Percentiles rank a stretch among this genome's conserved stretches.
Evolutionary conservation across 2,888 invertebrate genomes (phyloP).

Genomic region (Baccha elongata): DNA sequence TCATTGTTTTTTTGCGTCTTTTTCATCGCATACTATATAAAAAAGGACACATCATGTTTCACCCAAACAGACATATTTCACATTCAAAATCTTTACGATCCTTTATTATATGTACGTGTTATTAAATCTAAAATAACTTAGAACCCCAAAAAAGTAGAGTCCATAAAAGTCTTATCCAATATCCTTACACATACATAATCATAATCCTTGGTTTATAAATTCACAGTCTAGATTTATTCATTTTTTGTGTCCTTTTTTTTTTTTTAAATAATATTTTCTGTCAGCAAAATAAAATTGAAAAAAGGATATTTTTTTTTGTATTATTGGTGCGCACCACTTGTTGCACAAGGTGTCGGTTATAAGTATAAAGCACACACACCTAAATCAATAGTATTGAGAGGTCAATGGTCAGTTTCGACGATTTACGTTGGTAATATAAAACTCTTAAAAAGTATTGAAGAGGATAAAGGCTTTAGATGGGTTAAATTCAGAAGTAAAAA

Average conservation of each 20-base stretch:
- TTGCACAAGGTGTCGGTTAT: constrained; percentile 42
- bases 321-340: constrained; percentile 67
- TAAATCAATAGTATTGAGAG: constrained; percentile 43
- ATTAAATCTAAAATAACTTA: not conserved
- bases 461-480: constrained; percentile 12
- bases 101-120: not conserved
- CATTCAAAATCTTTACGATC: not conserved
- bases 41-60: constrained; percentile 7
- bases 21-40: too few relatives aligned
- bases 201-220: constrained; percentile 7
- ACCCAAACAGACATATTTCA: not conserved
- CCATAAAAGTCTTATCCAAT: constrained; percentile 1
- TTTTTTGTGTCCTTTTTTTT: not conserved
- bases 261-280: not conserved
- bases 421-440: constrained; percentile 35
- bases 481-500: not conserved
- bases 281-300: constrained; percentile 1
- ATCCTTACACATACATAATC: not conserved
- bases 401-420: constrained; percentile 56
- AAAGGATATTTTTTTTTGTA: constrained; percentile 1
- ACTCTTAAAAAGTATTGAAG: not conserved
- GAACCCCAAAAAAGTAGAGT: not conserved
- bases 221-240: constrained; percentile 19
- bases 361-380: too few relatives aligned
- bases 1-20: too few relatives aligned